Conservation (phyloP, 1,140 invertebrate genomes). For the Pseudoatta argentina region DNA sequence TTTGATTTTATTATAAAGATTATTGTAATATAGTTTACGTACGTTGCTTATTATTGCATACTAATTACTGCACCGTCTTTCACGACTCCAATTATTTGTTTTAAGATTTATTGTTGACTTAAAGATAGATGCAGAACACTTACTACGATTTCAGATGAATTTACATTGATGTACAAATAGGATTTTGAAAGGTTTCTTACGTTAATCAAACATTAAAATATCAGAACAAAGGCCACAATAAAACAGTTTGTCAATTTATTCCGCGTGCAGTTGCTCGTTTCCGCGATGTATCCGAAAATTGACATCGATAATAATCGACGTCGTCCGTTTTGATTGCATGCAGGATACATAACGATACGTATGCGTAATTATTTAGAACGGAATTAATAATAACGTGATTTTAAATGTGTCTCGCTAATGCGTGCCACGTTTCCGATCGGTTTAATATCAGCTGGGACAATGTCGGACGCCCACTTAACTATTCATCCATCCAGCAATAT, state of each 20-base stretch:
- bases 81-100: too few relatives aligned
- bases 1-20: too few relatives aligned
- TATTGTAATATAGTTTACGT: too few relatives aligned
- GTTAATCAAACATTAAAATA: background rate
- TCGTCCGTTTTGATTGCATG: background rate
- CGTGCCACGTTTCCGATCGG: conserved; percentile 15
- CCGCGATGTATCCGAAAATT: conserved; percentile 10
- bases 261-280: background rate
- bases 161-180: background rate
- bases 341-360: conserved; percentile 1
- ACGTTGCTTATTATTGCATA: too few relatives aligned
- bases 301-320: conserved; percentile 19
- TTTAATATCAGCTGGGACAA: conserved; percentile 34
- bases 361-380: conserved; percentile 47
- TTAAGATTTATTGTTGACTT: background rate
- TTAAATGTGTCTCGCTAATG: conserved; percentile 42
- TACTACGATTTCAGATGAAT: background rate
- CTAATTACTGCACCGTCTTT: too few relatives aligned
- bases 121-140: background rate
- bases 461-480: conserved; percentile 62
- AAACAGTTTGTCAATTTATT: background rate
- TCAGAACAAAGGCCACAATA: too few relatives aligned
- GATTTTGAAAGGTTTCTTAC: background rate
- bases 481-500: conserved; percentile 55
- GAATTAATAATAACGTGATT: conserved; percentile 63